Base-by-base conservation (phyloP, 2,113 vertebrate species). In the Sinocyclocheilus anshuiensis region DNA sequence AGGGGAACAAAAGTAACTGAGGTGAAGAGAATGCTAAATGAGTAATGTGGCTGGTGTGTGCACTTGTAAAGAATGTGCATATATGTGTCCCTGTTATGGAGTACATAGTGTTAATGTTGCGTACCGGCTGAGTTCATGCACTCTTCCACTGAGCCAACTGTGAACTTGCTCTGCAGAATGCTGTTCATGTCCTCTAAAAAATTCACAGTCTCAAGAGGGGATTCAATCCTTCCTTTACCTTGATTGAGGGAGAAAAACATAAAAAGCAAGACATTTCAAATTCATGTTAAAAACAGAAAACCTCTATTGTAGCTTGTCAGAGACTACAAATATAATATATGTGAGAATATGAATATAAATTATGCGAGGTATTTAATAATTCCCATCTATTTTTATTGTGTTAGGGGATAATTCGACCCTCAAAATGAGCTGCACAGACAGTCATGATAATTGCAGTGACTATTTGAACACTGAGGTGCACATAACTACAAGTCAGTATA, bases 111-210 rank as follows among this genome's bases (percentile, higher is more conserved):
- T 55, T 84, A 84, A 84, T 84, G 82, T 84, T 57, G 67, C 76
- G 1, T 94, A 99, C 98, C 97, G 95, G 95, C 91, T 7, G 96
- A 91, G 80, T 98, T 95, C 95, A 96, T 77, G 87, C 96, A 97
- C 78, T 96, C 93, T 6, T 95, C 93, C 18, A 86, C 15, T 0
- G 92, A 90, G 45, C 89, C 24, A 6, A 91, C 94, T 3, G 88
- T 86, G 85, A 97, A 97, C 87, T 88, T 95, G 91, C 88, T 95
- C 79, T 86, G 22, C 72, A 97, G 90, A 89, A 97, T 94, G 53
- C 29, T 85, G 26, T 93, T 90, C 75, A 90, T 96, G 87, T 95
- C 93, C 48, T 96, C 92, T 87, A 99, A 94, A 86, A 99, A 96
- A 57, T 97, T 94, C 87, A 97, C 92, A 0, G 95, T 95, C 92